Conservation (phyloP, 2,888 invertebrate genomes). For the Pyrochroa serraticornis region DNA sequence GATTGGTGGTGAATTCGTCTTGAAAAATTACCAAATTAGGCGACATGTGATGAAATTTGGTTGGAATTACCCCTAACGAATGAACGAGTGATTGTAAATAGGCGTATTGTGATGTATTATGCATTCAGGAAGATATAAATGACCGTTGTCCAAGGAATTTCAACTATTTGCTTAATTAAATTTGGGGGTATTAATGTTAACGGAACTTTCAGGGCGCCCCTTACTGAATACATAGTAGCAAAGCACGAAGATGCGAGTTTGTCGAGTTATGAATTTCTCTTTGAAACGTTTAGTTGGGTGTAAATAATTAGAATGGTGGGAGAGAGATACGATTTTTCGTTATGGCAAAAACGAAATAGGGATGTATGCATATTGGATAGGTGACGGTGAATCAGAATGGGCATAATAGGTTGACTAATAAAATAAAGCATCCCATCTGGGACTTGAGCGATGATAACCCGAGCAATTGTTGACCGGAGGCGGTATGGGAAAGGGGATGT, state of each 20-base stretch:
- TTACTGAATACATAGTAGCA: constrained; percentile 22
- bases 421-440: constrained; percentile 45
- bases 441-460: constrained; percentile 43
- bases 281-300: background rate
- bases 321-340: constrained; percentile 2
- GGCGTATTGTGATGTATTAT: constrained; percentile 46
- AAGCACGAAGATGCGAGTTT: constrained; percentile 21
- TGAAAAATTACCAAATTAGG: constrained; percentile 1
- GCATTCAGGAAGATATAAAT: constrained; percentile 51
- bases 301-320: too few species aligned
- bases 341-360: background rate
- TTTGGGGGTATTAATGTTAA: constrained; percentile 50
- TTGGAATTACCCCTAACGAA: constrained; percentile 34
- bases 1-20: background rate
- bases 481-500: constrained; percentile 31
- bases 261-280: constrained; percentile 21
- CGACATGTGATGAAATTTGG: too few species aligned
- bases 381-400: constrained; percentile 20
- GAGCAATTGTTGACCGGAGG: constrained; percentile 45
- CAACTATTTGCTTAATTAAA: constrained; percentile 53
- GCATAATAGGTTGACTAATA: constrained; percentile 38
- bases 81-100: constrained; percentile 32
- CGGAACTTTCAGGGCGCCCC: constrained; percentile 41
- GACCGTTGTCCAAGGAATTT: constrained; percentile 51
- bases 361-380: background rate